phyloP scores from a whole-genome alignment of 2,113 vertebrate genomes.

The Arothron firmamentum region DNA sequence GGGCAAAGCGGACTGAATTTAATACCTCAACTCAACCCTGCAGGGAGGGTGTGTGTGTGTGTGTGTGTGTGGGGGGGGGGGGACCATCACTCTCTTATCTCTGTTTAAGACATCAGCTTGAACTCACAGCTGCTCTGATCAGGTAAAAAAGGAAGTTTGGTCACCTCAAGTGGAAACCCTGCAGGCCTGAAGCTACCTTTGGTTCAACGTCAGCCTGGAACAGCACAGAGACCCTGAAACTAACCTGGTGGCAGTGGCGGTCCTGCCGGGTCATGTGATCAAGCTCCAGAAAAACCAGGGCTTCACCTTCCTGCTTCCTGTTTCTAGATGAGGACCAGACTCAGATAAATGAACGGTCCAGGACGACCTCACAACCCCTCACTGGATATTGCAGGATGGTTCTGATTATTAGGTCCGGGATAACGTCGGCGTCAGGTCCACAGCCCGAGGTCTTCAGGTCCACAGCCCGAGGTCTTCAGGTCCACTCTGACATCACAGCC shows the following conservation, averaged over 20 bases:
- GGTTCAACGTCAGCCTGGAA: constrained; percentile 37
- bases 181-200: constrained; percentile 35
- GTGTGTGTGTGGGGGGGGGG: too few species aligned
- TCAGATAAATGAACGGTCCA: constrained; percentile 1
- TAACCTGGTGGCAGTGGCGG: constrained; percentile 38
- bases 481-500: too few species aligned
- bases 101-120: too few species aligned
- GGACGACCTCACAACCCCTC: constrained; percentile 25
- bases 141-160: constrained; percentile 33
- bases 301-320: too few species aligned
- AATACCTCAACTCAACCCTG: too few species aligned
- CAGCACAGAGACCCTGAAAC: constrained; percentile 39
- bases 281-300: constrained; percentile 7
- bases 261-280: constrained; percentile 26
- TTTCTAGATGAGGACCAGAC: too few species aligned
- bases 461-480: too few species aligned
- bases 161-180: constrained; percentile 19
- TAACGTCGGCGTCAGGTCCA: constrained; percentile 36
- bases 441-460: constrained; percentile 19
- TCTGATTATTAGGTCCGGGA: constrained; percentile 21
- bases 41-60: too few species aligned
- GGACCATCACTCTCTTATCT: too few species aligned
- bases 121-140: too few species aligned
- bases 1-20: too few species aligned
- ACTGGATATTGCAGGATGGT: constrained; percentile 26